Percentiles rank a stretch among this genome's conserved stretches.
Evolutionary conservation across 2,888 invertebrate species (phyloP).

Genomic region (Pinctada fucata): DNA sequence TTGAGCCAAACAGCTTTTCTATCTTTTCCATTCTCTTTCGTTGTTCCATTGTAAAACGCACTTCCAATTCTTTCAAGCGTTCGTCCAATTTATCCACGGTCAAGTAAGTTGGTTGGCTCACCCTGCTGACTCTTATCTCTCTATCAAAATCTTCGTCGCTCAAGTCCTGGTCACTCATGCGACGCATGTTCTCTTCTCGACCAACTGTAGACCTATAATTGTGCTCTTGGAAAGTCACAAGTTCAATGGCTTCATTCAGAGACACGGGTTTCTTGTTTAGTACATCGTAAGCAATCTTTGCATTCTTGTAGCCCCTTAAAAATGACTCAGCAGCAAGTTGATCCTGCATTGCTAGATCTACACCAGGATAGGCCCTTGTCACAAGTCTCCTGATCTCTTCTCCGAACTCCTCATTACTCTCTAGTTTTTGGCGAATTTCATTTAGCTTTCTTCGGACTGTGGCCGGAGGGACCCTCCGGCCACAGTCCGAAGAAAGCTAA

Average conservation of each 20-base stretch:
- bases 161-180: too few relatives aligned
- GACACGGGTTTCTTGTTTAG: conserved; percentile 12
- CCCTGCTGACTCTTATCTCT: too few relatives aligned
- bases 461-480: conserved; percentile 5
- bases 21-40: too few relatives aligned
- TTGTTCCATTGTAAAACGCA: too few relatives aligned
- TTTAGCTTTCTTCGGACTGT: not conserved
- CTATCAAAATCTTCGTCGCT: too few relatives aligned
- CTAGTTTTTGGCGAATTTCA: too few relatives aligned
- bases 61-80: too few relatives aligned
- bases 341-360: too few relatives aligned
- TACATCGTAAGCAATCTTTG: conserved; percentile 19
- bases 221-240: not conserved
- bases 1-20: too few relatives aligned
- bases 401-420: conserved; percentile 22
- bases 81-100: too few relatives aligned
- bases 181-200: not conserved
- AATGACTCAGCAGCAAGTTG: not conserved
- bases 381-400: conserved; percentile 22
- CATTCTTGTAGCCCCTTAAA: conserved; percentile 10
- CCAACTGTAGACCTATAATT: conserved; percentile 26
- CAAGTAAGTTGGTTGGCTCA: too few relatives aligned
- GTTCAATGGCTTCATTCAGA: conserved; percentile 6
- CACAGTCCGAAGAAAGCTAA: conserved; percentile 13
- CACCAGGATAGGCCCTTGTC: not conserved